These are phyloP conservation scores for Caenorhabditis angaria DNA, from an alignment of 2,888 invertebrate species.

Conservation along the genomic window DNA sequence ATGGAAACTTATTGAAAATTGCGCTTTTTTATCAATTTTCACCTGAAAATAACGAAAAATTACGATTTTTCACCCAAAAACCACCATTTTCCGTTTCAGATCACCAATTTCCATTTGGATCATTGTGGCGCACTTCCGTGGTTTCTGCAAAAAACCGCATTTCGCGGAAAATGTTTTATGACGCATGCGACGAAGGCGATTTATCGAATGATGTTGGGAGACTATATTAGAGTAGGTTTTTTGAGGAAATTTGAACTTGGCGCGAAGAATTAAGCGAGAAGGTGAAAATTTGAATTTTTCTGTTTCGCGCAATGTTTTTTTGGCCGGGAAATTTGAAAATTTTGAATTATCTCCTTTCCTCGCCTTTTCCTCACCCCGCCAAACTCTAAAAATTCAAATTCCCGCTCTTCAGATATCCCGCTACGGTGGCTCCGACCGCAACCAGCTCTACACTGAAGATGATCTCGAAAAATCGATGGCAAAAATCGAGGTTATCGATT, in stretches of 20 bases:
- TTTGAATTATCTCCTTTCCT: conserved; percentile 8
- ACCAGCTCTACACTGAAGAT: conserved; percentile 92
- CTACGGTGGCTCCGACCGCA: conserved; percentile 59
- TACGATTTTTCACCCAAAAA: neutral
- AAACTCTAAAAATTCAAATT: neutral
- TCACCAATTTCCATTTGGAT: conserved; percentile 86
- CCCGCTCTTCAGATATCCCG: conserved; percentile 27
- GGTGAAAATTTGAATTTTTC: no score
- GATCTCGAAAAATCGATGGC: conserved; percentile 98
- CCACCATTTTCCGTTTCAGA: no score
- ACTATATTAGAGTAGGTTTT: conserved; percentile 90
- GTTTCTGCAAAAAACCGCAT: conserved; percentile 95
- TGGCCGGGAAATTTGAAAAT: no score
- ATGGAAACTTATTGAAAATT: no score
- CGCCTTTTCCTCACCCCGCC: neutral
- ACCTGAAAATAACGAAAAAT: no score
- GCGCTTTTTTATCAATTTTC: no score
- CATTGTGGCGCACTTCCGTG: conserved; percentile 97
- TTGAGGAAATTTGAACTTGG: neutral
- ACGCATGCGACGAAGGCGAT: conserved; percentile 99
- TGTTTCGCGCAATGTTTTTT: no score
- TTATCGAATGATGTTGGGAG: conserved; percentile 95
- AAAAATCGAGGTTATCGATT: conserved; percentile 84
- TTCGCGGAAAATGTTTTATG: conserved; percentile 89
- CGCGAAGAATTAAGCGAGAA: no score